Conservation (phyloP, 2,797 vertebrate species). For the Chromobotia macracanthus region DNA sequence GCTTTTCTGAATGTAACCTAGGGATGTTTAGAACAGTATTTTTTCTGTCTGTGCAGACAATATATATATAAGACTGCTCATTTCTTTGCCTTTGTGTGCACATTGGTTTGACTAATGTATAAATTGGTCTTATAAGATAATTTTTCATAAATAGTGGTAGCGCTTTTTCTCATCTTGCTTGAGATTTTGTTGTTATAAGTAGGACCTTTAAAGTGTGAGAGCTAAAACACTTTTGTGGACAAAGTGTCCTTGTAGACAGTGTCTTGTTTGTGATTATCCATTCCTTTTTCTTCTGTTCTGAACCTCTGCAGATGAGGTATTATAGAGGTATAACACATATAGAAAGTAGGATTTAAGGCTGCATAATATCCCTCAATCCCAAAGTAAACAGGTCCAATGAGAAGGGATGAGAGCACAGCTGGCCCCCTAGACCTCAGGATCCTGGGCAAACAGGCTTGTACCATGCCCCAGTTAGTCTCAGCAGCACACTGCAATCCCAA, state of each 20-base stretch:
- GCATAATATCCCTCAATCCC: constrained; percentile 80
- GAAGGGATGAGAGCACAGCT: constrained; percentile 81
- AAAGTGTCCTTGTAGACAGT: neutral
- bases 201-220: neutral
- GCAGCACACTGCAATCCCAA: constrained; percentile 64
- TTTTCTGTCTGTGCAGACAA: neutral
- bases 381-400: constrained; percentile 78
- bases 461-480: constrained; percentile 72
- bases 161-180: neutral
- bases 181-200: neutral
- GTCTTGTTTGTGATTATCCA: neutral
- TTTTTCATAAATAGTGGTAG: neutral
- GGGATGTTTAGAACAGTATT: neutral
- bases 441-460: constrained; percentile 79
- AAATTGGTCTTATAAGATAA: neutral
- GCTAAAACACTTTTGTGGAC: neutral
- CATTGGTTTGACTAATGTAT: neutral
- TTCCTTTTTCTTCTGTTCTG: neutral
- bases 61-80: neutral
- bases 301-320: constrained; percentile 14
- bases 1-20: neutral
- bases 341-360: constrained; percentile 72
- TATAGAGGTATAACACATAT: constrained; percentile 43
- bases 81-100: neutral
- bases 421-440: constrained; percentile 75